Evolutionary conservation across 23 tunicate species (phyloP).

Genomic region (Phallusia fumigata): DNA sequence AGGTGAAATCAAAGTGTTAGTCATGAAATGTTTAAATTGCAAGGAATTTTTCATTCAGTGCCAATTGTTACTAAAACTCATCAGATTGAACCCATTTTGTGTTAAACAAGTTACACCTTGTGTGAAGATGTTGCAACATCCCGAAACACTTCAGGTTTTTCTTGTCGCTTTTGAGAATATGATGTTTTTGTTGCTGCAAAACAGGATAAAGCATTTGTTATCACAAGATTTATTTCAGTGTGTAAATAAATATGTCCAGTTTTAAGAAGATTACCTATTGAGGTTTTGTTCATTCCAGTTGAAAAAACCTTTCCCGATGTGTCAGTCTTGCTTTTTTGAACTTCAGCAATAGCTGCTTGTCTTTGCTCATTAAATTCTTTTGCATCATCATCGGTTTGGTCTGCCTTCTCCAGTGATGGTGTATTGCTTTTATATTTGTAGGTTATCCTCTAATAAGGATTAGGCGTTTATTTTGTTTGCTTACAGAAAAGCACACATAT

Average conservation of each 20-base stretch:
- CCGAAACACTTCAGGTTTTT: background rate
- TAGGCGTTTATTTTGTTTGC: too few species aligned
- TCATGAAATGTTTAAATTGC: background rate
- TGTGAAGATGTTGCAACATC: background rate
- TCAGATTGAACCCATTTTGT: too few species aligned
- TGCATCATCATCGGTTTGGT: conserved; percentile 28
- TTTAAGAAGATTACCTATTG: background rate
- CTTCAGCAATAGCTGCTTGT: conserved; percentile 69
- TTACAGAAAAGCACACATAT: background rate
- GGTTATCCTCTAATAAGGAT: conserved; percentile 8
- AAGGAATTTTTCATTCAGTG: too few species aligned
- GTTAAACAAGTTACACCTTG: background rate
- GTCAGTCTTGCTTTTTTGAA: conserved; percentile 31
- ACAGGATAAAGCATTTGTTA: too few species aligned
- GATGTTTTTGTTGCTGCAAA: background rate
- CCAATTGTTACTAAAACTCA: too few species aligned
- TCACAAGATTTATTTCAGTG: background rate
- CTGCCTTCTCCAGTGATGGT: background rate
- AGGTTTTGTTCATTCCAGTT: conserved; percentile 2
- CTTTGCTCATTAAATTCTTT: conserved; percentile 61
- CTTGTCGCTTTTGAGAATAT: background rate
- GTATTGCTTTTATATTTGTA: conserved; percentile 19
- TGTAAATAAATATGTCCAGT: background rate
- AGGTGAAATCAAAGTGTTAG: background rate
- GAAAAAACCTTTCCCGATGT: conserved; percentile 31